Conservation (phyloP, 2,888 invertebrate species). For the Lasioglossum pauxillum region DNA sequence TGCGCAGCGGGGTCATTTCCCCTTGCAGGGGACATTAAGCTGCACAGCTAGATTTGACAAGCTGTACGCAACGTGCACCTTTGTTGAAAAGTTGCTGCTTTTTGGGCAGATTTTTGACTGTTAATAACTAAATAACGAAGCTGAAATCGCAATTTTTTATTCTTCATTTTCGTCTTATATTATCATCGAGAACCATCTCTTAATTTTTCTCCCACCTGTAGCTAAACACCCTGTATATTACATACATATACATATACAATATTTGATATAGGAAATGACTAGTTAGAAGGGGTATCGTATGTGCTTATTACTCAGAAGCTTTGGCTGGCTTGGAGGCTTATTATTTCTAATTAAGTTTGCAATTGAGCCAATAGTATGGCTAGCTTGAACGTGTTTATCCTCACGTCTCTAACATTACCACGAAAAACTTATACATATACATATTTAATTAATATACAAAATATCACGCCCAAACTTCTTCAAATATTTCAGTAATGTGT, state of each 20-base stretch:
- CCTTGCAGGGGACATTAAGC: too few species aligned
- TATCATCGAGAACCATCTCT: too few species aligned
- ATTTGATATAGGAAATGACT: slow-evolving; percentile 11
- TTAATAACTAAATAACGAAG: too few species aligned
- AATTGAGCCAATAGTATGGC: slow-evolving; percentile 74
- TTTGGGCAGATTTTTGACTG: too few species aligned
- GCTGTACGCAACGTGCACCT: too few species aligned
- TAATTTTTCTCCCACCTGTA: too few species aligned
- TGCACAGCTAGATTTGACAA: too few species aligned
- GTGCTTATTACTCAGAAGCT: slow-evolving; percentile 70
- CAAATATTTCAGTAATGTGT: slow-evolving; percentile 39
- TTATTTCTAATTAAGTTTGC: slow-evolving; percentile 76
- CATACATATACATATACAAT: background rate
- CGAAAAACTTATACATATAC: slow-evolving; percentile 59
- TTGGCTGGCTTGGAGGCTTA: slow-evolving; percentile 77
- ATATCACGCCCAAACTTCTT: slow-evolving; percentile 59
- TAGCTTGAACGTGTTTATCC: slow-evolving; percentile 72
- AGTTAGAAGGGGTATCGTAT: slow-evolving; percentile 47
- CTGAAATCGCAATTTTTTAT: too few species aligned
- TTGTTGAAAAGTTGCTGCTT: too few species aligned
- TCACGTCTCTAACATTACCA: slow-evolving; percentile 60
- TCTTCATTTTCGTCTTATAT: too few species aligned
- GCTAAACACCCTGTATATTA: too few species aligned
- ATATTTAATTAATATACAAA: slow-evolving; percentile 55
- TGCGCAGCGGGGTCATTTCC: too few species aligned